Evolutionary conservation across 2,797 vertebrate genomes (phyloP), one percentile per base, ranked within the genome.

Genomic region (Tachyglossus aculeatus): DNA sequence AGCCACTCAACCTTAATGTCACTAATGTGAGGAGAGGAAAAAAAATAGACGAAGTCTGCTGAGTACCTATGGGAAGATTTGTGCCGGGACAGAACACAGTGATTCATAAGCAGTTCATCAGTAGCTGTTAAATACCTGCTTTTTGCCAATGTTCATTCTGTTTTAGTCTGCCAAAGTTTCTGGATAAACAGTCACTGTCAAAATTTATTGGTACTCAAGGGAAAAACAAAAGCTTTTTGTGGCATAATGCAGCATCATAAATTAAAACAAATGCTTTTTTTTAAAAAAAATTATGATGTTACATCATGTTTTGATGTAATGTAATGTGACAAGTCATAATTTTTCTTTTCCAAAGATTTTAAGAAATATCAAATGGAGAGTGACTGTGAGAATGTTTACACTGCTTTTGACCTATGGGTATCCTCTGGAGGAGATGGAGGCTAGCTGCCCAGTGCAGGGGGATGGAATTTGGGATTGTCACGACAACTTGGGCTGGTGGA

Each of bases 251-350:
- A 21, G 71, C 39, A 57, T 68, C 82, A 68, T 88, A 88, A 91
- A 90, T 91, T 80, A 85, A 84, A 86, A 66, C 24, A 51, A 67
- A 68, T 56, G 74, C 67, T 66, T 75, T 87, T 75, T 87, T 55
- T 67, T 66, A 63, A 25, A 75, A 83, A 2, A 63, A 85, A 74
- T 88, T 70, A 82, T 84, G 84, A 69, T 79, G 67, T 89, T 82
- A 84, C 86, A 53, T 89, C 88, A 86, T 86, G 81, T 84, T 88
- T 88, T 86, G 88, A 88, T 80, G 82, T 82, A 81, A 88, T 82
- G 75, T 67, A 78, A 82, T 81, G 81, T 81, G 90, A 72, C 85
- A 80, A 86, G 74, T 62, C 83, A 78, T 66, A 72, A 79, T 75
- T 87, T 88, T 86, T 60, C 64, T 82, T 82, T 91, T 81, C 81